Evolutionary conservation across 1,140 invertebrate species (phyloP).

Genomic region (Antheraea mylitta): DNA sequence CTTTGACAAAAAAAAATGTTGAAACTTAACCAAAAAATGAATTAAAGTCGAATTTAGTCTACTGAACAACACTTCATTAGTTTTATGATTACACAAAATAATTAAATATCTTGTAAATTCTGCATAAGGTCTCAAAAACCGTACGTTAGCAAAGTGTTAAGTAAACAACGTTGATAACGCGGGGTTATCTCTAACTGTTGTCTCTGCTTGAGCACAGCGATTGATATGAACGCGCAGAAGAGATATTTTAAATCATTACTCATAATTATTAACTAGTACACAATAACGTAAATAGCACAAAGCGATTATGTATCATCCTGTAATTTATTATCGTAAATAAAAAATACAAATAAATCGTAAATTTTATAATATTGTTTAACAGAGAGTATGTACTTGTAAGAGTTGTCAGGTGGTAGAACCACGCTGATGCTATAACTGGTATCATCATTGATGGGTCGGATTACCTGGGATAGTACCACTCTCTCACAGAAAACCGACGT

Average conservation of each 20-base stretch:
- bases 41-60: too few relatives aligned
- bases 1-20: too few relatives aligned
- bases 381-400: too few relatives aligned
- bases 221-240: conserved; percentile 18
- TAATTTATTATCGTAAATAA: neutral
- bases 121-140: conserved; percentile 12
- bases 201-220: conserved; percentile 25
- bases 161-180: conserved; percentile 43
- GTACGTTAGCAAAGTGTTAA: conserved; percentile 26
- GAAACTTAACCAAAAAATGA: too few relatives aligned
- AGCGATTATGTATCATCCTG: conserved; percentile 1
- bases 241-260: conserved; percentile 18
- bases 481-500: too few relatives aligned
- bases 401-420: too few relatives aligned
- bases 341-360: neutral
- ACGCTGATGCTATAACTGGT: too few relatives aligned
- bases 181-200: conserved; percentile 41
- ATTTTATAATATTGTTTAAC: neutral
- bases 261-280: neutral
- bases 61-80: too few relatives aligned
- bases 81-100: neutral
- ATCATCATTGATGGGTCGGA: too few relatives aligned
- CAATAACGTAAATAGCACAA: neutral
- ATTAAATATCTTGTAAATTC: neutral
- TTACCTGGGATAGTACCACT: too few relatives aligned